Base-by-base conservation (phyloP, 2,113 vertebrate species). In the Leiothrix lutea region DNA sequence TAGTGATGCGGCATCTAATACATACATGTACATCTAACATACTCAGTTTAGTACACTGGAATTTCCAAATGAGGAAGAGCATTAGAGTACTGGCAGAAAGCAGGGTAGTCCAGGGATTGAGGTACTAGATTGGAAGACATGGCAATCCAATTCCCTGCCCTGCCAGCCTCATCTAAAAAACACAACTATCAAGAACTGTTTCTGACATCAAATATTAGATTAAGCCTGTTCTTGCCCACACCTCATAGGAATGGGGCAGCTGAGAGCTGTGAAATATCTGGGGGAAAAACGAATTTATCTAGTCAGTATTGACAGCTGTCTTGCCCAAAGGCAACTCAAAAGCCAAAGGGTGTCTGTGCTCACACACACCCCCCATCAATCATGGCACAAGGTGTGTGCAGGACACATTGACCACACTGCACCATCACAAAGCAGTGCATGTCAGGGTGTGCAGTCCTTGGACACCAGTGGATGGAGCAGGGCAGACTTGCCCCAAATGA, bases 381-480 rank as follows among this genome's bases (percentile, higher is more conserved):
- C 38, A 42, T 4, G 7, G 42, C 42, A 44, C 72, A 31, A 26
- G 78, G 22, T 1, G 0, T 2, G 50, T 45, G n/a, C 26, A 36
- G 0, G 2, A 25, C 26, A 45, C 77, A n/a, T 5, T 44, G 53
- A n/a, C 33, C 2, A 2, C 5, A 17, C 57, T n/a, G 44, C 31
- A 65, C 10, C 38, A 45, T 9, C 66, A 26, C 18, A 47, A 58
- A 66, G 38, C 51, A 74, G 26, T 8, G 18, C 71, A 64, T 5
- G 8, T 0, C 44, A 25, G 26, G 2, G 21, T 14, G 33, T 20
- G 38, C 40, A 25, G n/a, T 12, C 42, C 77, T 38, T 35, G 38
- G 47, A 35, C 38, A 57, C 21, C 28, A 19, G 25, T 8, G 33
- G 11, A 69, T 1, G 31, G 29, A 83, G 62, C 5, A 4, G 15